These are phyloP conservation scores for Tupaia chinensis DNA, from an alignment of 2,113 vertebrate species.

Conservation along the genomic window DNA sequence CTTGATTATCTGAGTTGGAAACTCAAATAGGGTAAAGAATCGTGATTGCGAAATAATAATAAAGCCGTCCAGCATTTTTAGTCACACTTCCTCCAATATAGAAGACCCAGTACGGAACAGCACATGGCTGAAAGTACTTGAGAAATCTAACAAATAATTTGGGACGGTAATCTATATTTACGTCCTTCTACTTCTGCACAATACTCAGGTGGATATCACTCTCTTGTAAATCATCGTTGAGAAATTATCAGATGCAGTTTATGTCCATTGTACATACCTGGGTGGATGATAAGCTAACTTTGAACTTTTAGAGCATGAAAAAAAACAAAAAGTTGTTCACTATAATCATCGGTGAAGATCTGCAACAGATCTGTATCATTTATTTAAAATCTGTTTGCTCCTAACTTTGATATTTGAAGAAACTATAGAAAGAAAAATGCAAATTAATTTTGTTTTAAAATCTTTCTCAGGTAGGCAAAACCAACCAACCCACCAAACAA, in stretches of 20 bases:
- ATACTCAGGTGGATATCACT: neutral
- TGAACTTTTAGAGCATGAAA: slow-evolving; percentile 58
- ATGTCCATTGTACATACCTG: neutral
- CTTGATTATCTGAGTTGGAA: slow-evolving; percentile 84
- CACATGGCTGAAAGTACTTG: slow-evolving; percentile 83
- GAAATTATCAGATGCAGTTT: slow-evolving; percentile 53
- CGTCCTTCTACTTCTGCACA: neutral
- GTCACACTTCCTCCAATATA: slow-evolving; percentile 86
- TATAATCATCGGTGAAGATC: slow-evolving; percentile 12
- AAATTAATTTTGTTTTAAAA: neutral
- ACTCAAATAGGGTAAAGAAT: slow-evolving; percentile 78
- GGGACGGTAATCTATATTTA: slow-evolving; percentile 36
- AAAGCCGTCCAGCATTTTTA: slow-evolving; percentile 79
- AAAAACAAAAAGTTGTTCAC: slow-evolving; percentile 21
- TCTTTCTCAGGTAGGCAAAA: slow-evolving; percentile 31
- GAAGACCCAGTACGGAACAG: slow-evolving; percentile 83
- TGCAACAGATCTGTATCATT: neutral
- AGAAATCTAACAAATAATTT: slow-evolving; percentile 81
- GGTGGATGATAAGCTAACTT: slow-evolving; percentile 20
- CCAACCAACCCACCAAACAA: neutral
- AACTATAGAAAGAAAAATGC: neutral
- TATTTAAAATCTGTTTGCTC: slow-evolving; percentile 14
- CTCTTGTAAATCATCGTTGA: slow-evolving; percentile 21
- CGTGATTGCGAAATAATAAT: slow-evolving; percentile 79
- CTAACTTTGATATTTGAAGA: slow-evolving; percentile 5